Percentiles rank a stretch among this genome's conserved stretches.
Evolutionary conservation across 1,140 invertebrate genomes (phyloP).

Genomic region (Neoseiulus cucumeris): DNA sequence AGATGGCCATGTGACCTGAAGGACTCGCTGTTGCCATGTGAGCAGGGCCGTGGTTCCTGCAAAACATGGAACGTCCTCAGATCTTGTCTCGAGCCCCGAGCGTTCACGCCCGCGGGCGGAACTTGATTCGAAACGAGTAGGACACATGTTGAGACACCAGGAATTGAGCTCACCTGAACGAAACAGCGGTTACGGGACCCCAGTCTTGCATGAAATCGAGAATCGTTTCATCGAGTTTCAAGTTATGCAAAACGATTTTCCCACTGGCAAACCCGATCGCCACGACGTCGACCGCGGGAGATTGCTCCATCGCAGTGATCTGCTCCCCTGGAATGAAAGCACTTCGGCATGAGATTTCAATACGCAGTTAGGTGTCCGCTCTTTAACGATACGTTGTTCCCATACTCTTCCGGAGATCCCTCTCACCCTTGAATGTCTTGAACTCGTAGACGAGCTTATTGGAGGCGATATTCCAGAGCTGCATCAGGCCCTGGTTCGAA

Average conservation of each 20-base stretch:
- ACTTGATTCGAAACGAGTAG: too few species aligned
- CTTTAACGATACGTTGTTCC: not conserved
- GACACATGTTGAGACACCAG: not conserved
- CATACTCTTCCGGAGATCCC: constrained; percentile 43
- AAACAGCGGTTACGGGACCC: constrained; percentile 60
- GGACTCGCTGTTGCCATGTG: constrained; percentile 64
- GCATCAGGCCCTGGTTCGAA: constrained; percentile 61
- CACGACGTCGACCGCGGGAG: constrained; percentile 72
- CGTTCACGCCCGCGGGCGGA: not conserved
- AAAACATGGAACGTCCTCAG: constrained; percentile 13
- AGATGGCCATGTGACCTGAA: constrained; percentile 57
- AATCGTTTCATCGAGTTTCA: constrained; percentile 61
- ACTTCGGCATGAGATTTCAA: not conserved
- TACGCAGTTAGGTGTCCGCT: not conserved
- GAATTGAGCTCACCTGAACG: constrained; percentile 47
- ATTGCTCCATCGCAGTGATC: constrained; percentile 25
- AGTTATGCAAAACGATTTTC: constrained; percentile 64
- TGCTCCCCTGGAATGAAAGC: constrained; percentile 13
- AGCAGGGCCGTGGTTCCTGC: constrained; percentile 44
- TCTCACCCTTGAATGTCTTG: constrained; percentile 27
- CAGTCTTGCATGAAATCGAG: constrained; percentile 77
- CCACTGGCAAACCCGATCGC: constrained; percentile 64
- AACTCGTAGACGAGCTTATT: constrained; percentile 56
- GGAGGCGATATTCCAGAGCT: constrained; percentile 70
- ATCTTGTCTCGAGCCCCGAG: too few species aligned